phyloP scores from a whole-genome alignment of 2,113 vertebrate species.

The Tenrec ecaudatus region DNA sequence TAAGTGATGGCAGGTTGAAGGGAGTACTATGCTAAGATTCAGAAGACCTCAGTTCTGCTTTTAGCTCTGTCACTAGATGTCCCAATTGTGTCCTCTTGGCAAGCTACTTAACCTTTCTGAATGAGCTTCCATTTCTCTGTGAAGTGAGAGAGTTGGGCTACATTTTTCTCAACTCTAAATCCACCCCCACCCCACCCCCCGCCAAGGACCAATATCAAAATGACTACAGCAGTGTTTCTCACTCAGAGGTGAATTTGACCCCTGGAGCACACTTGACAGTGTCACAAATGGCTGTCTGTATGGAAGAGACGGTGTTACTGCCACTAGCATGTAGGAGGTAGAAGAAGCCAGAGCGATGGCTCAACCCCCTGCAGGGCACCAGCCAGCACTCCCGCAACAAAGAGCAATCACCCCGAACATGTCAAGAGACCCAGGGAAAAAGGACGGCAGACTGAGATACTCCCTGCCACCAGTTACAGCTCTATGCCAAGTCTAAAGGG shows the following conservation, averaged over 20 bases:
- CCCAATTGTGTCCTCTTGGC: too few relatives aligned
- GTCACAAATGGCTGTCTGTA: neutral
- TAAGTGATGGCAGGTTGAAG: neutral
- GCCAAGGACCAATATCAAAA: neutral
- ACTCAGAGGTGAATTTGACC: neutral
- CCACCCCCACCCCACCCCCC: too few relatives aligned
- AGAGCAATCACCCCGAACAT: neutral
- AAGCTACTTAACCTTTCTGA: neutral
- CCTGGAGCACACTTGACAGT: neutral
- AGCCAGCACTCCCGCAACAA: neutral
- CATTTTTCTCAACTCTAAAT: neutral
- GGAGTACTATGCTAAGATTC: too few relatives aligned
- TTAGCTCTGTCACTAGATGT: neutral
- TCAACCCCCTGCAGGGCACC: neutral
- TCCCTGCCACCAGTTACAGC: neutral
- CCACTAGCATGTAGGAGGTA: neutral
- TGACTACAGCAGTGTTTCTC: neutral
- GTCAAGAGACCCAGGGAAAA: neutral
- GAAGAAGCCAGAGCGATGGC: neutral
- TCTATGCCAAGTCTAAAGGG: neutral
- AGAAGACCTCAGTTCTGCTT: neutral
- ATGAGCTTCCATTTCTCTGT: neutral
- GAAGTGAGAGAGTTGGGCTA: neutral
- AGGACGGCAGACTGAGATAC: neutral
- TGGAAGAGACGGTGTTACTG: neutral